A percentile compares a stretch with the other conserved stretches of the same genome.
These are phyloP conservation scores for Tangara arthus DNA, from an alignment of 2,797 vertebrate genomes.

Conservation along the genomic window DNA sequence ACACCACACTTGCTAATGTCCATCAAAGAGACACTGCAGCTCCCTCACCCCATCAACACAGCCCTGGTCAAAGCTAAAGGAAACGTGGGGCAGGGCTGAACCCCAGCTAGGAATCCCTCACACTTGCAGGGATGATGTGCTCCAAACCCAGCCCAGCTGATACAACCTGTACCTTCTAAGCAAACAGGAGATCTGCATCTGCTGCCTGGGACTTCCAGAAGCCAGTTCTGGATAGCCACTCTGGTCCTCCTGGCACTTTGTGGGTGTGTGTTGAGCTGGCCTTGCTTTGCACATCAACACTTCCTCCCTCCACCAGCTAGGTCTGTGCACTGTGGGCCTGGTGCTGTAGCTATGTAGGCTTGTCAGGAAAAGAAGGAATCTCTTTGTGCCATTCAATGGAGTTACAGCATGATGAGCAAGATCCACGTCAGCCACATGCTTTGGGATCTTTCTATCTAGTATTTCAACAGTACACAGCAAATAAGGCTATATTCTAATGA, in stretches of 20 bases:
- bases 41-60: not conserved
- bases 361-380: not conserved
- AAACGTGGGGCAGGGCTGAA: not conserved
- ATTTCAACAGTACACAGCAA: not conserved
- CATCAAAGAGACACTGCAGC: accelerated
- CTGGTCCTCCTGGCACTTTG: not conserved
- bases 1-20: accelerated
- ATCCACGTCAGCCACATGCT: not conserved
- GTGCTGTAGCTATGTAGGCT: not conserved
- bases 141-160: not conserved
- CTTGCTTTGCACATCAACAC: not conserved
- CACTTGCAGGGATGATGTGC: not conserved
- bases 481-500: not conserved
- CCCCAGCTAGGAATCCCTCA: not conserved
- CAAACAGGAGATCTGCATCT: not conserved
- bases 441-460: not conserved
- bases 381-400: not conserved
- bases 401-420: not conserved
- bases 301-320: not conserved
- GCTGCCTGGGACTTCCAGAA: not conserved
- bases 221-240: not conserved
- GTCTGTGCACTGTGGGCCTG: not conserved
- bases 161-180: not conserved
- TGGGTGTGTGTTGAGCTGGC: not conserved
- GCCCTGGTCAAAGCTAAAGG: not conserved